Evolutionary conservation across 2,888 invertebrate species (phyloP).

Genomic region (Nomada ruficornis): DNA sequence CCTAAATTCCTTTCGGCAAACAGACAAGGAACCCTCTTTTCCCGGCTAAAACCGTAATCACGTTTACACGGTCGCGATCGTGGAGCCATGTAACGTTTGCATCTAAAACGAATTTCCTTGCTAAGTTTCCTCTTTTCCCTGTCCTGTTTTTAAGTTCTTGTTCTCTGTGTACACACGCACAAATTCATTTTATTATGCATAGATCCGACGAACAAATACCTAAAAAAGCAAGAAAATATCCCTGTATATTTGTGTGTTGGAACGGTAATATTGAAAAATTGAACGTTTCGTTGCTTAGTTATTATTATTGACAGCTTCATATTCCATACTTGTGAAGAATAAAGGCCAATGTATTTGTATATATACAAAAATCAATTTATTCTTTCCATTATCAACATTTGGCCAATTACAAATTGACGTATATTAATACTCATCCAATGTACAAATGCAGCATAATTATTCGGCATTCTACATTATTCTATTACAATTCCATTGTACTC

Average conservation of each 20-base stretch:
- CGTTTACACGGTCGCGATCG: constrained; percentile 42
- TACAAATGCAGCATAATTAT: no score
- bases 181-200: constrained; percentile 37
- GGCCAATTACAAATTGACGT: no score
- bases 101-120: constrained; percentile 34
- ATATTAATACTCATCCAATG: no score
- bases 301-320: no score
- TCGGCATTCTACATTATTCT: no score
- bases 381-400: no score
- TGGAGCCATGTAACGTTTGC: constrained; percentile 28
- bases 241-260: background rate
- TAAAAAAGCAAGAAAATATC: no score
- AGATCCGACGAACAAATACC: background rate
- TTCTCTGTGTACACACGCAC: background rate
- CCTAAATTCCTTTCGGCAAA: constrained; percentile 42
- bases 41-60: constrained; percentile 35
- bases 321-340: no score
- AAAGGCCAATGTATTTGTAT: no score
- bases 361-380: no score
- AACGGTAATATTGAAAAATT: no score
- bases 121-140: background rate
- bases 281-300: background rate
- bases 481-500: no score
- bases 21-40: constrained; percentile 28
- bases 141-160: background rate